A percentile compares a stretch with the other conserved stretches of the same genome.
These are phyloP conservation scores for Macquaria ambigua DNA, from an alignment of 2,113 vertebrate genomes.

Conservation along the genomic window DNA sequence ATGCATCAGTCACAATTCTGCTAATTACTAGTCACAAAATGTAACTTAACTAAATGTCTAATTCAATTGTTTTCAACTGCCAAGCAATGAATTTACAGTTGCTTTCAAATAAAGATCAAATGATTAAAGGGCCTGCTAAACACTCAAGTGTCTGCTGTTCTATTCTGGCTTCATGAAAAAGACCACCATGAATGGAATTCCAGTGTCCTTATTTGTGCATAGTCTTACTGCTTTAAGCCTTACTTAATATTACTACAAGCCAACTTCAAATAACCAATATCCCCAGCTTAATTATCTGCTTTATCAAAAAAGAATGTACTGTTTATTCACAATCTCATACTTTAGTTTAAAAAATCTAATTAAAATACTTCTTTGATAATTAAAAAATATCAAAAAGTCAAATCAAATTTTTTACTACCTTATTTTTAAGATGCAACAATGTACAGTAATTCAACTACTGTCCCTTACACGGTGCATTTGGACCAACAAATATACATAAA, in stretches of 20 bases:
- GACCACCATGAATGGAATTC: background rate
- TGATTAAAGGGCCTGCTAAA: background rate
- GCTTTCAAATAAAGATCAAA: background rate
- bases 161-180: background rate
- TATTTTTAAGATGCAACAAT: too few relatives aligned
- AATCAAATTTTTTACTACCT: too few relatives aligned
- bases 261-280: background rate
- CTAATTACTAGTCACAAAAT: background rate
- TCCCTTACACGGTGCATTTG: too few relatives aligned
- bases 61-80: background rate
- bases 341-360: too few relatives aligned
- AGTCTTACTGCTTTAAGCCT: too few relatives aligned
- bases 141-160: background rate
- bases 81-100: background rate
- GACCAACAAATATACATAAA: too few relatives aligned
- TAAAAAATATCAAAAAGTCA: too few relatives aligned
- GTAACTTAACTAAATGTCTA: background rate
- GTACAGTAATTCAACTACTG: too few relatives aligned
- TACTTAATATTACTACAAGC: too few relatives aligned
- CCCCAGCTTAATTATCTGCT: background rate
- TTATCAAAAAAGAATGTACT: background rate
- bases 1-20: slow-evolving; percentile 1
- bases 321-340: too few relatives aligned
- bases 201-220: background rate
- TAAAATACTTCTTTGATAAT: too few relatives aligned